Base-by-base conservation (phyloP, 2,797 vertebrate genomes). In the Pteronotus mesoamericanus region DNA sequence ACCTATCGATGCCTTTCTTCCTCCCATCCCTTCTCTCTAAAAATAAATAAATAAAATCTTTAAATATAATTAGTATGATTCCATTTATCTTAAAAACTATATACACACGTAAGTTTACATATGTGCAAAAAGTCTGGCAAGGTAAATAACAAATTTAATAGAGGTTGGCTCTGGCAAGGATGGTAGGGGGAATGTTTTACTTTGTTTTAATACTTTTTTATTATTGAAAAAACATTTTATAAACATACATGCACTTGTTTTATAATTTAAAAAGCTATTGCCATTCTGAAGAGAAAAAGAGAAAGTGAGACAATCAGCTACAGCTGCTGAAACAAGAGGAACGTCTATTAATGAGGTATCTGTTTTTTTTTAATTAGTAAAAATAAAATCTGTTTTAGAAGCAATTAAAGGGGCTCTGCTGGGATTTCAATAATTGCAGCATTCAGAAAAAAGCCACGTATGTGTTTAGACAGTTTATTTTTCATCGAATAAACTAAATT, bases 131-230 rank as follows among this genome's bases (percentile, higher is more conserved):
- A 68, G 53, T 69, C 5, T 53, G 34, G 51, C 34, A 88, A 88
- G 51, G 83, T 75, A 91, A 94, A 64, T 26, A 32, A 72, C n/a
- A 91, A 71, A 80, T 64, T 24, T 87, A 82, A 75, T 15, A 57
- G 39, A 82, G 55, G 68, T 68, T 87, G 83, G 48, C 14, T 86
- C 74, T 75, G 42, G 16, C 64, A 19, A 72, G 12, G 16, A 44
- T 29, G 42, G 32, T 3, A n/a, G 8, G 22, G 44, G 44, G 22
- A 69, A 77, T 59, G 26, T 66, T 79, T 88, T 84, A 77, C 21
- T 74, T 46, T 95, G 68, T 71, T 72, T 84, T 72, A 93, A 86
- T 19, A 93, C 48, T 29, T 79, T 84, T 44, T 93, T 64, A 91
- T 32, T 22, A 61, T 64, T 80, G 46, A 77, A 94, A 86, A 93